A percentile compares a stretch with the other conserved stretches of the same genome.
Conservation (phyloP, 2,113 vertebrate species). For the Poecilia latipinna region DNA sequence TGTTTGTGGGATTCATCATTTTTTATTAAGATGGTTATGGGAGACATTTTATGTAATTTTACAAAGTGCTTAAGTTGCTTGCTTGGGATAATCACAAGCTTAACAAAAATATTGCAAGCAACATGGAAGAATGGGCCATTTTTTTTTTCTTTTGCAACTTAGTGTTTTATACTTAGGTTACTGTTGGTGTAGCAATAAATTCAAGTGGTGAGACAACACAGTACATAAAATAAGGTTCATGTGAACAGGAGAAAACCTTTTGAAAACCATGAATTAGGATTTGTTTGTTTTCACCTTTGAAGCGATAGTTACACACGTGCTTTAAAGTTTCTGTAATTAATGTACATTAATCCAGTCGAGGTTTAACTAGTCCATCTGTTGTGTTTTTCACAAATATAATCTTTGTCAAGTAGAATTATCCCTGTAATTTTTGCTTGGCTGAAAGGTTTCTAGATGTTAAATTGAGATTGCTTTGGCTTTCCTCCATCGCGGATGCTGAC, state of each 20-base stretch:
- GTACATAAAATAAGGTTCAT: neutral
- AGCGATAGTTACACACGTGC: no score
- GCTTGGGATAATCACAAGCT: neutral
- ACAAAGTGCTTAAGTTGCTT: neutral
- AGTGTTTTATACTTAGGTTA: no score
- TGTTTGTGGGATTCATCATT: constrained; percentile 11
- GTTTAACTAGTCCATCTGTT: neutral
- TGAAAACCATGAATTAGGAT: neutral
- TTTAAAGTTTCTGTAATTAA: neutral
- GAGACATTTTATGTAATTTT: neutral
- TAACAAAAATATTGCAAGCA: no score
- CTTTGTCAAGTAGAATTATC: neutral
- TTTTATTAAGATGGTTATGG: neutral
- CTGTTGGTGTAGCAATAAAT: neutral
- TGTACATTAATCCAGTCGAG: neutral
- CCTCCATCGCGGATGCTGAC: neutral
- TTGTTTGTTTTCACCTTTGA: neutral
- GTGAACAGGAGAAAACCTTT: neutral
- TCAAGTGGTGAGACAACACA: neutral
- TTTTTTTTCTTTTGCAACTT: no score
- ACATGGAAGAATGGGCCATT: no score
- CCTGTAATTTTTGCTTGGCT: neutral
- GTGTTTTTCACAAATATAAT: neutral
- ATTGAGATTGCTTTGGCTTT: neutral
- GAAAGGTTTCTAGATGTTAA: neutral